Percentiles rank a stretch among this genome's conserved stretches.
Evolutionary conservation across 2,797 vertebrate genomes (phyloP).

Genomic region (Cuculus canorus): DNA sequence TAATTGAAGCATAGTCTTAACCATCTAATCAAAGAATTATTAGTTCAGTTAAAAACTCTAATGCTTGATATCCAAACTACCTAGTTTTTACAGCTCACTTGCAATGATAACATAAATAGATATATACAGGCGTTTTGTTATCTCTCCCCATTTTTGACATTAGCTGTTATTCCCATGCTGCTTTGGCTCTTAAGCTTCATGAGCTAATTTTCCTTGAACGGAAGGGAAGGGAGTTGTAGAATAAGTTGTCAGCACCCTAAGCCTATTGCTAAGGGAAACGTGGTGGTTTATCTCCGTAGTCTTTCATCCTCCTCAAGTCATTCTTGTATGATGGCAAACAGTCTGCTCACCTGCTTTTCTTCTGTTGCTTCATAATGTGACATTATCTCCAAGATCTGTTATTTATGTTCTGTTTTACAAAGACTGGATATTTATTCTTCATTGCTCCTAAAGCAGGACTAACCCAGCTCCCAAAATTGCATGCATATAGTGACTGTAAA

Average conservation of each 20-base stretch:
- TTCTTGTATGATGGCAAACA: background rate
- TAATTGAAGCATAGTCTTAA: background rate
- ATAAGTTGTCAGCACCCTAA: background rate
- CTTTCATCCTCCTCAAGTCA: background rate
- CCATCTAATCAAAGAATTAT: background rate
- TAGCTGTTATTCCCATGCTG: background rate
- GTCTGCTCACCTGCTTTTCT: background rate
- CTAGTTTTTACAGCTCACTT: background rate
- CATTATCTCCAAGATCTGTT: background rate
- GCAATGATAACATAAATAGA: background rate
- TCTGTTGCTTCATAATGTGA: background rate
- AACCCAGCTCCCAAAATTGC: background rate
- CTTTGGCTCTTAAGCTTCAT: background rate
- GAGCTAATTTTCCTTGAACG: background rate
- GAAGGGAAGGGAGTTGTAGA: background rate
- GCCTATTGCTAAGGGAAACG: background rate
- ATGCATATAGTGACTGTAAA: background rate
- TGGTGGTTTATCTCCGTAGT: background rate
- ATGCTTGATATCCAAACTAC: background rate
- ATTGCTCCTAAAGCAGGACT: background rate
- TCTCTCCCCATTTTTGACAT: background rate
- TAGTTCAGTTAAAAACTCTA: background rate
- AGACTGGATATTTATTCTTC: background rate
- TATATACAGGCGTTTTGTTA: background rate
- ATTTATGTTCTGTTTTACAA: background rate